Conservation (phyloP, 2,888 invertebrate genomes). For the Lampropteryx suffumata region DNA sequence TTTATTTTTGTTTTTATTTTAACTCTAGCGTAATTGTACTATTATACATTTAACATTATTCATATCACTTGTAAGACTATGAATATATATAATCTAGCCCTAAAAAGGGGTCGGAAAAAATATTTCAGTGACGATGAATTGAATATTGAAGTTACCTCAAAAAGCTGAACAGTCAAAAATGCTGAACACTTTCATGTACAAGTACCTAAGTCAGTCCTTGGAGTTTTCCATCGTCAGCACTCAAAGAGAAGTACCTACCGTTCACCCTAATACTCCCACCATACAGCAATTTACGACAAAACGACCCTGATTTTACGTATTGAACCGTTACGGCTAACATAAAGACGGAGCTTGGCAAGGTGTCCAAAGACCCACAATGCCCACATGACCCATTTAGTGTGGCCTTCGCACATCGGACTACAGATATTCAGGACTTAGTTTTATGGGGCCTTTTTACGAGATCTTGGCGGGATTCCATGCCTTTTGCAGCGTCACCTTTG, state of each 20-base stretch:
- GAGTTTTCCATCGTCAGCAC: background rate
- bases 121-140: too few species aligned
- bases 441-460: slow-evolving; percentile 40
- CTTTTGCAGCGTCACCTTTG: slow-evolving; percentile 28
- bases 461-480: slow-evolving; percentile 36
- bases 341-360: slow-evolving; percentile 30
- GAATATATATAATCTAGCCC: too few species aligned
- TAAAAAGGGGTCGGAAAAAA: too few species aligned
- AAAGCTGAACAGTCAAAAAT: too few species aligned
- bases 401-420: slow-evolving; percentile 28
- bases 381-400: slow-evolving; percentile 12
- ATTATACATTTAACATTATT: too few species aligned
- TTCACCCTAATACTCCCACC: background rate
- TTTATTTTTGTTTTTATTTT: too few species aligned
- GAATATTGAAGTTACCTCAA: too few species aligned
- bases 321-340: slow-evolving; percentile 19
- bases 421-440: slow-evolving; percentile 40
- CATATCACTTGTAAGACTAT: too few species aligned
- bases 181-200: too few species aligned
- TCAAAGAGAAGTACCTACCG: slow-evolving; percentile 1
- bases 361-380: slow-evolving; percentile 27
- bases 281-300: slow-evolving; percentile 15
- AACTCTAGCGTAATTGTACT: too few species aligned
- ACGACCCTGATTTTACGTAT: slow-evolving; percentile 26
- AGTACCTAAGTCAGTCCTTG: background rate